Evolutionary conservation across 2,797 vertebrate genomes (phyloP), one percentile per base, ranked within the genome.

Genomic region (Brachyrhaphis roseni): DNA sequence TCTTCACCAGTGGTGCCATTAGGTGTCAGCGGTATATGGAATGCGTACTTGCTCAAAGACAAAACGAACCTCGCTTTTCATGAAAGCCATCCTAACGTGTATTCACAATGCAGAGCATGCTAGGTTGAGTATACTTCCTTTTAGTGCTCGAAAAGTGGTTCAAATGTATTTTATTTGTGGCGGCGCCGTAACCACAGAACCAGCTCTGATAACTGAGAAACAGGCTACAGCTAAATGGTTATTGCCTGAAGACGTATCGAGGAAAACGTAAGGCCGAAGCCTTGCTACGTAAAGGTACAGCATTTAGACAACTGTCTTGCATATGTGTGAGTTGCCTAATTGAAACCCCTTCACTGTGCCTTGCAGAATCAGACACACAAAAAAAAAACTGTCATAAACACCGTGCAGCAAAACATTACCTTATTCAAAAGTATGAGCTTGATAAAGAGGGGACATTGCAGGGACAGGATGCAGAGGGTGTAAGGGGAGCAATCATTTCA

Each of bases 251-350:
- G 41, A 86, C 86, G 71, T 89, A 70, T 78, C 81, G 79, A 53
- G 87, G 66, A 84, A 83, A 87, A 87, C 84, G 86, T 89, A 94
- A 94, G 88, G 92, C 84, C 85, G 91, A 86, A 80, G 85, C 79
- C 88, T 93, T 94, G 95, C 94, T 95, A 94, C 94, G 85, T 87
- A 71, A 82, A 90, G 87, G 89, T 83, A 84, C 86, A 89, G 89
- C 74, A 85, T 86, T 85, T 84, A 59, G 79, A 84, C 47, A 87
- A 68, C 75, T 85, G 26, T 62, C 82, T 89, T 87, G 72, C 82
- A 89, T 89, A 84, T 78, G 49, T 64, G 51, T 76, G n/a, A 86
- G 81, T 85, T 86, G 26, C 74, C 45, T 77, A 26, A 53, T 75
- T 39, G 70, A 84, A 55, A 78, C 55, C 76, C 81, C 72, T 49